These are phyloP conservation scores for Chaenogobius annularis DNA, from an alignment of 2,113 vertebrate species.

Conservation along the genomic window DNA sequence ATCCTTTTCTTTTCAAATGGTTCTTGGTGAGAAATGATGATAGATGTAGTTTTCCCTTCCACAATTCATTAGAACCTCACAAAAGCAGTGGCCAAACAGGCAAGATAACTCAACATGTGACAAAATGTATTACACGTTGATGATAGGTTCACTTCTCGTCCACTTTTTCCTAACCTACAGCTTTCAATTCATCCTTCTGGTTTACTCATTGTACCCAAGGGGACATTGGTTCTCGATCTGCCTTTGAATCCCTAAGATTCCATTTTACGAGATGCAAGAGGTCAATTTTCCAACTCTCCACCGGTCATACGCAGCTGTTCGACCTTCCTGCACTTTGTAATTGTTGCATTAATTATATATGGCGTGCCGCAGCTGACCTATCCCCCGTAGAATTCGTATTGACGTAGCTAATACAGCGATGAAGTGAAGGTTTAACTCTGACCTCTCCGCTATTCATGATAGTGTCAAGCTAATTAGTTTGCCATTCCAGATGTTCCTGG, in stretches of 20 bases:
- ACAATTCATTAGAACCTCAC: no score
- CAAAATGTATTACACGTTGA: no score
- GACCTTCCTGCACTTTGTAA: conserved; percentile 24
- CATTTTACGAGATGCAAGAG: conserved; percentile 44
- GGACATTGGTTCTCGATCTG: conserved; percentile 31
- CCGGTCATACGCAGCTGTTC: conserved; percentile 12
- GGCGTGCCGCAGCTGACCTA: conserved; percentile 37
- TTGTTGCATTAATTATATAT: conserved; percentile 32
- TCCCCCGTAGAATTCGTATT: conserved; percentile 53
- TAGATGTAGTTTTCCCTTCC: no score
- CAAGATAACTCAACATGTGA: no score
- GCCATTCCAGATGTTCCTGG: conserved; percentile 13
- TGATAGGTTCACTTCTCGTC: conserved; percentile 1
- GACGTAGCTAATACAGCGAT: conserved; percentile 54
- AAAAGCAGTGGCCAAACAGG: no score
- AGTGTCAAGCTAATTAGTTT: conserved; percentile 63
- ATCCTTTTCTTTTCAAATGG: no score
- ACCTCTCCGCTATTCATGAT: conserved; percentile 66
- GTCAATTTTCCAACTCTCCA: conserved; percentile 41
- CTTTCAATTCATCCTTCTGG: conserved; percentile 10
- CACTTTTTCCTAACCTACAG: neutral
- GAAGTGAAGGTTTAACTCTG: conserved; percentile 60
- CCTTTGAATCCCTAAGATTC: conserved; percentile 43
- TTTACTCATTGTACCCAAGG: conserved; percentile 36
- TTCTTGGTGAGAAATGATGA: no score